Base-by-base conservation (phyloP, 2,888 invertebrate species). In the Dermolepida albohirtum region DNA sequence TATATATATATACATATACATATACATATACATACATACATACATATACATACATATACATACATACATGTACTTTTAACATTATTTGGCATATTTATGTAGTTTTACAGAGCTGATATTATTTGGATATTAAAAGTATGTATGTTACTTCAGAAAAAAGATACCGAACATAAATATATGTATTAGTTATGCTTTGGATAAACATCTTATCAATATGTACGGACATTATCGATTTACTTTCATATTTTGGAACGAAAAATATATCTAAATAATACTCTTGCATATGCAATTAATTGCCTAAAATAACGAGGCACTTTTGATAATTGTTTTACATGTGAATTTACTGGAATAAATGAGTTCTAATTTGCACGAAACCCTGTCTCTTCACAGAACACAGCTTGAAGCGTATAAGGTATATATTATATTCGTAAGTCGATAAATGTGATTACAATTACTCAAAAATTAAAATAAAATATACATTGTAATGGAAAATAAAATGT, bases 351-450 rank as follows among this genome's bases (percentile, higher is more conserved):
- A 51, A 57, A 55, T 59, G 44, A 66, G 34, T 34, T 70, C 64
- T 69, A 71, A 69, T 65, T 22, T 67, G 66, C 69, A 67, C 65
- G 55, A 69, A 71, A 71, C 71, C 71, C 71, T 71, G 69, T 71
- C 59, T 66, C 62, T 68, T 71, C 52, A 34, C 34, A 70, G 70
- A 72, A 72, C 70, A 70, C 72, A 72, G 72, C 64, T 72, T 65
- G 59, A 72, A 72, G 72, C 72, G 70, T 72, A 72, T 71, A 64
- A 69, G 70, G 67, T 70, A 68, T 51, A 66, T 68, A 54, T 44
- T 68, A 66, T 64, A 57, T 69, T 63, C 39, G 39, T 51, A 51
- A 47, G 39, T 51, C 17, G 17, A 39, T 47, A 47, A 47, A 5
- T 47, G 5, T 16, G 47, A 17, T 5, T 17, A 16, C 47, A 47